Evolutionary conservation across 2,113 vertebrate species (phyloP).

Genomic region (Myotis davidii): DNA sequence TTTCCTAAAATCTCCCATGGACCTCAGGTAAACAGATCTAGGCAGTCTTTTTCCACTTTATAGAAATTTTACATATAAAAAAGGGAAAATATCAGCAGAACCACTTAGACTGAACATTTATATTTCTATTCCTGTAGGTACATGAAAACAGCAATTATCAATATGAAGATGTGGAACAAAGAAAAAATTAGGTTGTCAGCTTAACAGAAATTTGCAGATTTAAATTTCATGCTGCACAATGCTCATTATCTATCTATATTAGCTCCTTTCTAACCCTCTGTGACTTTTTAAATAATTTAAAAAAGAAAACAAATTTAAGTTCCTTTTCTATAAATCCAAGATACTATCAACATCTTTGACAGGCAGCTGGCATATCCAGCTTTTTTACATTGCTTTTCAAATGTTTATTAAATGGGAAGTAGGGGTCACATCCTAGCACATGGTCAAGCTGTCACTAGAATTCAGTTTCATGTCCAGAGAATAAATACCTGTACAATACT

Average conservation of each 20-base stretch:
- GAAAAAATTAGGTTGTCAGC: not conserved
- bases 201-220: conserved; percentile 24
- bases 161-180: not conserved
- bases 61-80: not conserved
- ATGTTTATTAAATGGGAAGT: conserved; percentile 11
- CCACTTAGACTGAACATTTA: not conserved
- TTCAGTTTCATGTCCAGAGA: not conserved
- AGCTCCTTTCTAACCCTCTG: not conserved
- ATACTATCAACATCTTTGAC: not conserved
- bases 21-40: not conserved
- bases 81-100: conserved; percentile 27
- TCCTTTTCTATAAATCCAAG: not conserved
- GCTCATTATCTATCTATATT: not conserved
- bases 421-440: not conserved
- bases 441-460: not conserved
- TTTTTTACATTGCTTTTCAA: conserved; percentile 28
- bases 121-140: not conserved
- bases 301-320: conserved; percentile 40
- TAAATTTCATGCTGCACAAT: conserved; percentile 19
- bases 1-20: not conserved
- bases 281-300: conserved; percentile 45
- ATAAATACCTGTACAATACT: not conserved
- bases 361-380: not conserved
- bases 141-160: not conserved
- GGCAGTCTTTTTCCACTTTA: not conserved